Evolutionary conservation across 2,113 vertebrate genomes (phyloP).

Genomic region (Diadophis punctatus): DNA sequence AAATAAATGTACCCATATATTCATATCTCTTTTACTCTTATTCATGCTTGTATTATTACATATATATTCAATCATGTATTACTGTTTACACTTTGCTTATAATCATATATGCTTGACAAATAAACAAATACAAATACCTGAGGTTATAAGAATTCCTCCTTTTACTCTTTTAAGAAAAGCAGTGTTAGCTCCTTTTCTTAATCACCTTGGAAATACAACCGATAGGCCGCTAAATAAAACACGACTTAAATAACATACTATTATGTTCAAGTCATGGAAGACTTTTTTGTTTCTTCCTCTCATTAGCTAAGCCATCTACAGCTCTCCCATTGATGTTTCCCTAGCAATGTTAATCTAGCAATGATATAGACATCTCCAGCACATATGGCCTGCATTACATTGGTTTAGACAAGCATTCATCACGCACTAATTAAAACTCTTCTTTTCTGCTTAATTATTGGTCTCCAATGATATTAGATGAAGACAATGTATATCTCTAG

Average conservation of each 20-base stretch:
- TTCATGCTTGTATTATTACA: too few species aligned
- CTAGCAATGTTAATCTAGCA: slow-evolving; percentile 44
- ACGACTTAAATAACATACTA: too few species aligned
- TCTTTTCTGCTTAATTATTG: slow-evolving; percentile 77
- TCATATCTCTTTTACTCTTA: too few species aligned
- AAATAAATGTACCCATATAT: too few species aligned
- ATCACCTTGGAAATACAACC: background rate
- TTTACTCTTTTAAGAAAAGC: too few species aligned
- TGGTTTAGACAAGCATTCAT: slow-evolving; percentile 72
- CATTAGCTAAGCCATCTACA: background rate
- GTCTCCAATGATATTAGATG: slow-evolving; percentile 64
- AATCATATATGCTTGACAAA: too few species aligned
- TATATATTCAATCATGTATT: too few species aligned
- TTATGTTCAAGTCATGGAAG: background rate
- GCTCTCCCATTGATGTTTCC: background rate
- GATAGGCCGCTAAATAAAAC: background rate
- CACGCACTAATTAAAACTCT: slow-evolving; percentile 70
- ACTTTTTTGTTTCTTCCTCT: background rate
- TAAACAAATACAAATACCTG: too few species aligned
- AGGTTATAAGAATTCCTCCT: too few species aligned
- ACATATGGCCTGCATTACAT: slow-evolving; percentile 58
- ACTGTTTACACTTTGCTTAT: too few species aligned
- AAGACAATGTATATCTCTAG: slow-evolving; percentile 65
- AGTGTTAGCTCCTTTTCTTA: background rate
- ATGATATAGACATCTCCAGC: slow-evolving; percentile 43